These are phyloP conservation scores for Cetonia aurata DNA, from an alignment of 2,888 invertebrate genomes.

Conservation along the genomic window DNA sequence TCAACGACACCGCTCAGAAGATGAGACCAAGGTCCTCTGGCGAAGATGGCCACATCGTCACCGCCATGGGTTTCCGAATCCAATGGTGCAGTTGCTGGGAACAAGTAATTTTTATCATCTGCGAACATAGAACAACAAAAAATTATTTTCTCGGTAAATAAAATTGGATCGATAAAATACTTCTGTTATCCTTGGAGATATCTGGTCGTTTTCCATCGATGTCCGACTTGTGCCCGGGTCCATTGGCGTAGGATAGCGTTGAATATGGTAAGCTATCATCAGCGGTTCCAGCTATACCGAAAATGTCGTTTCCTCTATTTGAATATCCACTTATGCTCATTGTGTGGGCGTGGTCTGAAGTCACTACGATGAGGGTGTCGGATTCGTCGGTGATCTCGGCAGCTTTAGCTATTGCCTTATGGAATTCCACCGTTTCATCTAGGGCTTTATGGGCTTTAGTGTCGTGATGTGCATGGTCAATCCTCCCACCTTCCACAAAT, in stretches of 20 bases:
- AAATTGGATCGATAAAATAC: background rate
- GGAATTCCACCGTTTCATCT: slow-evolving; percentile 84
- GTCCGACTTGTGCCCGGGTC: slow-evolving; percentile 72
- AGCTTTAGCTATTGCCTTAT: slow-evolving; percentile 70
- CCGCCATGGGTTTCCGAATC: slow-evolving; percentile 76
- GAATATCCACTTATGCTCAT: slow-evolving; percentile 84
- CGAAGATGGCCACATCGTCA: slow-evolving; percentile 85
- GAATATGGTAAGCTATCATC: slow-evolving; percentile 74
- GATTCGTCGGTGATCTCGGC: slow-evolving; percentile 71
- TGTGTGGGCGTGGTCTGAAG: slow-evolving; percentile 83
- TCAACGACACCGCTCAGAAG: slow-evolving; percentile 84
- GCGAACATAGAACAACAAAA: slow-evolving; percentile 48
- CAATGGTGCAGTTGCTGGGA: slow-evolving; percentile 75
- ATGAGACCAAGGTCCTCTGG: slow-evolving; percentile 83
- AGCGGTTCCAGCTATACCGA: slow-evolving; percentile 68
- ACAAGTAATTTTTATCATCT: slow-evolving; percentile 69
- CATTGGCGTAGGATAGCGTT: slow-evolving; percentile 81
- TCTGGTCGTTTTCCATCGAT: slow-evolving; percentile 66
- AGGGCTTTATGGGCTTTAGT: slow-evolving; percentile 77
- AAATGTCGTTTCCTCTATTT: slow-evolving; percentile 71
- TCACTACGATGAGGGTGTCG: slow-evolving; percentile 85
- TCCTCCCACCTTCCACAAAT: slow-evolving; percentile 83
- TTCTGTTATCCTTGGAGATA: slow-evolving; percentile 66
- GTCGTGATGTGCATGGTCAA: slow-evolving; percentile 84
- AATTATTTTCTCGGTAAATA: background rate